A percentile compares a stretch with the other conserved stretches of the same genome.
Evolutionary conservation across 1,140 invertebrate genomes (phyloP).

Genomic region (Schlechtendalia chinensis): DNA sequence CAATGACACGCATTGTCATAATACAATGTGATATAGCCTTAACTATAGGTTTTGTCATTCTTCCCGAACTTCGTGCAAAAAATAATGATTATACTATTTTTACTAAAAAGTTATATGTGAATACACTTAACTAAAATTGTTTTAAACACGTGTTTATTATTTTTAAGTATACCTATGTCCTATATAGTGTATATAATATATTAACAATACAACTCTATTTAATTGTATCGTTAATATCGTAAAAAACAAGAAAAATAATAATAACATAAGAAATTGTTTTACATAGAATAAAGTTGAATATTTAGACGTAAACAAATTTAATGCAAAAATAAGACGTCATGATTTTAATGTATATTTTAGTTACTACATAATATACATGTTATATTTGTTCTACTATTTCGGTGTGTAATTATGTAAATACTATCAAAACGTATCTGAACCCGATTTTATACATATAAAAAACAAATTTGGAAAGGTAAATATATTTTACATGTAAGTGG

Average conservation of each 20-base stretch:
- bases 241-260: too few species aligned
- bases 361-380: background rate
- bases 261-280: background rate
- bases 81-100: background rate
- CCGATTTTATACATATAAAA: background rate
- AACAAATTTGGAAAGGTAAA: too few species aligned
- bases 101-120: background rate
- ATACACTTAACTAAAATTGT: background rate
- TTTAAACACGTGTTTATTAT: too few species aligned
- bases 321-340: background rate
- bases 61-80: background rate
- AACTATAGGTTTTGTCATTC: too few species aligned
- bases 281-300: background rate
- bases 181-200: too few species aligned
- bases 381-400: background rate
- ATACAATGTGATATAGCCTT: too few species aligned
- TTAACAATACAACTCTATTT: too few species aligned
- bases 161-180: too few species aligned
- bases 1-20: background rate
- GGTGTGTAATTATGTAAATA: background rate
- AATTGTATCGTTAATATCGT: too few species aligned
- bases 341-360: background rate
- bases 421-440: background rate
- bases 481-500: background rate
- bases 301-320: background rate